Conservation (phyloP, 2,113 vertebrate genomes). For the Cololabis saira region DNA sequence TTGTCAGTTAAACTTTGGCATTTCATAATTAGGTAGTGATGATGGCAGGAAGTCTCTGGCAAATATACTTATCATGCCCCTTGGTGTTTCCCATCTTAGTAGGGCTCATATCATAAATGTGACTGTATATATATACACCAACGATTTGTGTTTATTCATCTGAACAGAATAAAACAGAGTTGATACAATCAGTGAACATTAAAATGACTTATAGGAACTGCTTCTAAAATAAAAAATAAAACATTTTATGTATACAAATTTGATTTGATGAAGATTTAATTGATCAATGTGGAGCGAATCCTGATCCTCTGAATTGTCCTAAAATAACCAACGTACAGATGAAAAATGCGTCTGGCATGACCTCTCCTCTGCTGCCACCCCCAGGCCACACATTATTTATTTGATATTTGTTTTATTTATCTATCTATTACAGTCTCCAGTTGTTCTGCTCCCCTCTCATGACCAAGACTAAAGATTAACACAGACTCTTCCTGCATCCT, state of each 20-base stretch:
- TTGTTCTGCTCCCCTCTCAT: neutral
- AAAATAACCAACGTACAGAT: neutral
- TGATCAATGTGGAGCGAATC: too few species aligned
- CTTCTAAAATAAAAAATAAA: too few species aligned
- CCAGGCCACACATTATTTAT: constrained; percentile 18
- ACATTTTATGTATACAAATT: too few species aligned
- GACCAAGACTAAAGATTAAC: neutral
- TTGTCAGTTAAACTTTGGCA: constrained; percentile 42
- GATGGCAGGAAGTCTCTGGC: constrained; percentile 23
- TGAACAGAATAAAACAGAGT: too few species aligned
- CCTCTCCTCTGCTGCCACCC: constrained; percentile 47
- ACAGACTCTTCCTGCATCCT: neutral
- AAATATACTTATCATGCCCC: too few species aligned
- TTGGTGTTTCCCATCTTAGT: too few species aligned
- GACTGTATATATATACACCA: too few species aligned
- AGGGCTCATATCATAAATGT: too few species aligned
- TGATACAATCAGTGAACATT: too few species aligned
- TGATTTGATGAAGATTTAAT: too few species aligned
- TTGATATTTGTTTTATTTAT: neutral
- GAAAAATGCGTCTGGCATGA: neutral
- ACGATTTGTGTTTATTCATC: too few species aligned
- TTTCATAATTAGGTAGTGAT: constrained; percentile 52
- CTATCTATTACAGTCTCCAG: neutral
- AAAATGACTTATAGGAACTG: too few species aligned
- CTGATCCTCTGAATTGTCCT: neutral